Base-by-base conservation (phyloP, 2,888 invertebrate genomes). In the Cistogaster globosa region DNA sequence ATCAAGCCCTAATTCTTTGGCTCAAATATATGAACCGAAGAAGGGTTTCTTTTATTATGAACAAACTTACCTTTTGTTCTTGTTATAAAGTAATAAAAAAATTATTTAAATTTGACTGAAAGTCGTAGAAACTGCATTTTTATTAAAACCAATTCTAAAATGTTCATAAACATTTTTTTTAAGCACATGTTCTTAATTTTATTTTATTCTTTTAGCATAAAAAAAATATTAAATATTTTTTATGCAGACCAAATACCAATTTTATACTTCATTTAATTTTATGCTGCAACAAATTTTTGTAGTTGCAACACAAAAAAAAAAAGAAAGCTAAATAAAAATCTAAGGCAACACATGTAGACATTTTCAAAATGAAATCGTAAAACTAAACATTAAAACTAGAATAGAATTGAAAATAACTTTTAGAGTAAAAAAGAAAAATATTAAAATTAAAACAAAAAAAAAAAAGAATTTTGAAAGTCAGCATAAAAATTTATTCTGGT, bases 341-440 rank as follows among this genome's bases (percentile, higher is more conserved):
- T 16, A n/a, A 69, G 63, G 76, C 76, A 82, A 71, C 51, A 53
- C 51, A 82, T 76, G 82, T 69, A 76, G 53, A 78, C 60, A 51
- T 78, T 78, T 74, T 78, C 45, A 48, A 65, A 83, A 78, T 83
- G 55, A 62, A 78, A 78, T 83, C 72, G 77, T 83, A 77, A 83
- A 83, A 83, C 62, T 77, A 53, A 51, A 58, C 63, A 68, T 72
- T 58, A 74, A 80, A 67, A 67, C 51, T 58, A 8, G 26, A 72
- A 51, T 42, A 32, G 26, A 48, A 76, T 45, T 63, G 26, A 58
- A 45, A 55, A 11, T 36, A 75, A 55, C 12, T 72, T 5, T 36
- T 42, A 45, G 63, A 22, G 63, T n/a, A 55, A 75, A 75, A 63
- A 75, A 63, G 42, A 42, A 7, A 63, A 36, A 55, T 16, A 26